A percentile compares a stretch with the other conserved stretches of the same genome.
Evolutionary conservation across 1,140 invertebrate species (phyloP).

Genomic region (Plectrocnemia conspersa): DNA sequence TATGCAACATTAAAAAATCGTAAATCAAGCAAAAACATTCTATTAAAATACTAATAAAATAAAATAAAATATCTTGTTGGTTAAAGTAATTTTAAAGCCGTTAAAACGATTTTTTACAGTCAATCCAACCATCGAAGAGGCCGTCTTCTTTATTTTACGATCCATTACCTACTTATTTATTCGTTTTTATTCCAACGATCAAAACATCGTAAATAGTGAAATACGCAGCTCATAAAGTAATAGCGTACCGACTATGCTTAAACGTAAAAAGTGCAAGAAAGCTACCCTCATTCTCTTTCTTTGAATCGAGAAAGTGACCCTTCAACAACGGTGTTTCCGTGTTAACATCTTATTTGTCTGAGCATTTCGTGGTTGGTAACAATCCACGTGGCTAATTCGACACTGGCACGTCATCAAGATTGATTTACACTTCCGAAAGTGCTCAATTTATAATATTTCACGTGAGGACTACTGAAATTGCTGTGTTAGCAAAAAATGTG

Average conservation of each 20-base stretch:
- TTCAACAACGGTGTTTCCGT: conserved; percentile 23
- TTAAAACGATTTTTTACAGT: too few relatives aligned
- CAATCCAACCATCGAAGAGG: too few relatives aligned
- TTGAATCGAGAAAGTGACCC: too few relatives aligned
- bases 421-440: conserved; percentile 31
- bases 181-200: too few relatives aligned
- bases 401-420: conserved; percentile 30
- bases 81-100: too few relatives aligned
- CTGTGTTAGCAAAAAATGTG: too few relatives aligned
- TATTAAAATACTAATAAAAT: neutral
- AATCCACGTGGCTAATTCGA: conserved; percentile 28
- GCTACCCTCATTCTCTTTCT: neutral
- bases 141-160: too few relatives aligned
- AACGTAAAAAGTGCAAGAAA: neutral
- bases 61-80: neutral
- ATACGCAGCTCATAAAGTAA: neutral
- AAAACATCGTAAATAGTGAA: too few relatives aligned
- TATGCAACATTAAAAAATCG: too few relatives aligned
- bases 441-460: too few relatives aligned
- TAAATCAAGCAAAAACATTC: neutral
- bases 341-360: conserved; percentile 34
- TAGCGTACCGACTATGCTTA: neutral
- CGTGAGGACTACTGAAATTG: too few relatives aligned
- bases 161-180: too few relatives aligned
- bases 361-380: conserved; percentile 28